Base-by-base conservation (phyloP, 2,888 invertebrate species). In the Caenorhabditis sp. region DNA sequence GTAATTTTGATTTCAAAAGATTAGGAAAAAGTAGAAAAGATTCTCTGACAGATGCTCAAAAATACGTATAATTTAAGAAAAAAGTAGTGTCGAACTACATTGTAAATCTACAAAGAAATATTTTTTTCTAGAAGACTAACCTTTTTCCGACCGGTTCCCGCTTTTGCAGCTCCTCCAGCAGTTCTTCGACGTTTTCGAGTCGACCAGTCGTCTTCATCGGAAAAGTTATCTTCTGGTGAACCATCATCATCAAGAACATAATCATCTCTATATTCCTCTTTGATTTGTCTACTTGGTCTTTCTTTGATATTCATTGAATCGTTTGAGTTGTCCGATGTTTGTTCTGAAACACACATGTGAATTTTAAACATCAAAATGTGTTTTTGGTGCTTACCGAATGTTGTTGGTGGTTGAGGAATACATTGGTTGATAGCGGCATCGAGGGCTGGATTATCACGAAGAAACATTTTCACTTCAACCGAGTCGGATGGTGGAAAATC, bases 121-220 rank as follows among this genome's bases (percentile, higher is more conserved):
- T n/a, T n/a, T n/a, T n/a, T n/a, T n/a, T n/a, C n/a, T n/a, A n/a
- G n/a, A n/a, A n/a, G n/a, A n/a, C n/a, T n/a, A n/a, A n/a, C 72
- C 67, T 73, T 73, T 62, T 68, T 73, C 10, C 71, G 65, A n/a
- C 60, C 36, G 1, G 68, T 37, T 24, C 67, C 54, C 4, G 64
- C 60, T 37, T 61, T 62, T 26, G 66, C 49, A 0, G 59, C 31
- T 26, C 55, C 51, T 8, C 43, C 43, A n/a, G 62, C 58, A 24
- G 63, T 62, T 5, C 77, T 70, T 43, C 70, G 70, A 43, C 74
- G 63, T 67, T 82, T 84, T 53, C 70, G 66, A 8, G 81, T 66
- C 8, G 83, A 83, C 83, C 84, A 86, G 50, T 86, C 85, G 24
- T 86, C 86, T 59, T 84, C 85, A 68, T 85, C 85, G 37, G 79